Evolutionary conservation across 2,888 invertebrate genomes (phyloP).

Genomic region (Sinhomidia bicolor): DNA sequence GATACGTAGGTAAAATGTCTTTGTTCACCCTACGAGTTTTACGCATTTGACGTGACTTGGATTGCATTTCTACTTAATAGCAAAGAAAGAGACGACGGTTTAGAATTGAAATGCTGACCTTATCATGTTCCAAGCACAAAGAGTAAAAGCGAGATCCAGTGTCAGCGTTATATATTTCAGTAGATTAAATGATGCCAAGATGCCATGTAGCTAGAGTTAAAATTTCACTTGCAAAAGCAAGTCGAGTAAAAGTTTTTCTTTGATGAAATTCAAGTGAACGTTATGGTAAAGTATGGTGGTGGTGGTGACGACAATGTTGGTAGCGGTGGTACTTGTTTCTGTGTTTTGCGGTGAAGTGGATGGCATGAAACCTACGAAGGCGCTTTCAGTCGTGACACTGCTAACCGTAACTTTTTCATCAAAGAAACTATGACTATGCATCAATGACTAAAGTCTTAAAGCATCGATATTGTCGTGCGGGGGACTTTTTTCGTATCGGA

Average conservation of each 20-base stretch:
- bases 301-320: too few relatives aligned
- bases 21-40: background rate
- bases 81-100: background rate
- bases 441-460: background rate
- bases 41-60: background rate
- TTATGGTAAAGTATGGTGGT: background rate
- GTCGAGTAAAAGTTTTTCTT: constrained; percentile 11
- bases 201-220: background rate
- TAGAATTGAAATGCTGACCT: constrained; percentile 35
- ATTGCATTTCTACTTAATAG: background rate
- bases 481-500: too few relatives aligned
- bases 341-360: constrained; percentile 1
- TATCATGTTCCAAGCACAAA: background rate
- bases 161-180: background rate
- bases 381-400: constrained; percentile 22
- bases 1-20: too few relatives aligned
- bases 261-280: constrained; percentile 36
- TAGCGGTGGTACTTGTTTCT: background rate
- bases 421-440: constrained; percentile 4
- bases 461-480: background rate
- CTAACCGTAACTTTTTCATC: background rate
- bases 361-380: background rate
- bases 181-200: background rate
- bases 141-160: background rate
- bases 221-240: background rate